Conservation (phyloP, 1,140 invertebrate genomes). For the Drosophila watanabei region DNA sequence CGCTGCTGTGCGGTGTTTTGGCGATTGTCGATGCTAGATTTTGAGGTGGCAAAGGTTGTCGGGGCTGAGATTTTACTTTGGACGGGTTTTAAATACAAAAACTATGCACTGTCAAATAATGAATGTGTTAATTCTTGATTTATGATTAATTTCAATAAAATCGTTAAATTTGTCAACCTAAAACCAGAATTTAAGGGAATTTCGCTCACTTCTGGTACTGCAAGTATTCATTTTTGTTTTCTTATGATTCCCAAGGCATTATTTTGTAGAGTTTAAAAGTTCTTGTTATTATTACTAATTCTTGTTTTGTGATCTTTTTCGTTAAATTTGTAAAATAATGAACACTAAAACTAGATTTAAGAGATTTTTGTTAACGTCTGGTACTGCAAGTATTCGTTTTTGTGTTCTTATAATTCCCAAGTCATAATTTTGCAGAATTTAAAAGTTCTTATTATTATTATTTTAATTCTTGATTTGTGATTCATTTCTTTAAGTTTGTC, state of each 20-base stretch:
- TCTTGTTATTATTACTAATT: too few species aligned
- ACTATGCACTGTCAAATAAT: not conserved
- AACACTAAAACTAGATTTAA: not conserved
- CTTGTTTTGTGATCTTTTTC: too few species aligned
- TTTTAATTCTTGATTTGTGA: too few species aligned
- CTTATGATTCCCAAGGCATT: not conserved
- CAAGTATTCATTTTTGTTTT: fast-evolving
- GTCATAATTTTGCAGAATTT: not conserved
- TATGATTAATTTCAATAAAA: not conserved
- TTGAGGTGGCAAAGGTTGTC: conserved; percentile 35
- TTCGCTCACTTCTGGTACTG: too few species aligned
- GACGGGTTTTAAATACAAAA: conserved; percentile 6
- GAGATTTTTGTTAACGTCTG: not conserved
- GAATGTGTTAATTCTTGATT: too few species aligned
- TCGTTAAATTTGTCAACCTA: too few species aligned
- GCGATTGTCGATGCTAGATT: conserved; percentile 23
- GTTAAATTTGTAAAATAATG: not conserved
- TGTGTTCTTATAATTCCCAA: not conserved
- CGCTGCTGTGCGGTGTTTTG: conserved; percentile 1
- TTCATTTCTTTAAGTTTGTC: not conserved
- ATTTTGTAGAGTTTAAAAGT: not conserved
- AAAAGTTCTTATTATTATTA: too few species aligned
- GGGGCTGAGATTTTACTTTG: conserved; percentile 29
- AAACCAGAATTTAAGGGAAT: too few species aligned
- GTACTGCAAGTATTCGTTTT: too few species aligned